phyloP scores from a whole-genome alignment of 2,797 vertebrate species.

The Protosalanx chinensis region DNA sequence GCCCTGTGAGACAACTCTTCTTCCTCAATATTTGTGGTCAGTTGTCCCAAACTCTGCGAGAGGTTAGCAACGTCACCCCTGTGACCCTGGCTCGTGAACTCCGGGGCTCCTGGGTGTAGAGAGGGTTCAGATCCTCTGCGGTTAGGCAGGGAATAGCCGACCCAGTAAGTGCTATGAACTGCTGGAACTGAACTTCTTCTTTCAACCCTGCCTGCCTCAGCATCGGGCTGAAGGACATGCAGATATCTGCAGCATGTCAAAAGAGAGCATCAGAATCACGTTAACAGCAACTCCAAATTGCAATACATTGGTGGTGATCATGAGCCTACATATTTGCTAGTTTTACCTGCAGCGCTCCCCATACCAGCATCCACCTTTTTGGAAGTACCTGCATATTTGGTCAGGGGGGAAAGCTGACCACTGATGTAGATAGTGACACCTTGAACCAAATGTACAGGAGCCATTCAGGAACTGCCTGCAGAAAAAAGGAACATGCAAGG shows the following conservation, averaged over 20 bases:
- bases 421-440: slow-evolving; percentile 73
- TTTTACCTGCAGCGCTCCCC: slow-evolving; percentile 81
- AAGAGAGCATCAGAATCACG: not conserved
- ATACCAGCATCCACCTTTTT: slow-evolving; percentile 79
- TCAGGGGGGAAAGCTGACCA: slow-evolving; percentile 49
- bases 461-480: slow-evolving; percentile 76
- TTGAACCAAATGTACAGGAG: slow-evolving; percentile 67
- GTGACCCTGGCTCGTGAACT: slow-evolving; percentile 9
- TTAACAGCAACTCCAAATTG: not conserved
- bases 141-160: slow-evolving; percentile 7
- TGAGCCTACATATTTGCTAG: not conserved
- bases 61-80: slow-evolving; percentile 5
- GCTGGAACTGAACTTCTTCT: slow-evolving; percentile 51
- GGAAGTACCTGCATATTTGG: slow-evolving; percentile 81
- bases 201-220: slow-evolving; percentile 28
- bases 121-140: slow-evolving; percentile 64
- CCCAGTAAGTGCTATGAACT: slow-evolving; percentile 29
- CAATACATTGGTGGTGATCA: not conserved
- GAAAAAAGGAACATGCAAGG: not conserved
- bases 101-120: slow-evolving; percentile 23
- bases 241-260: slow-evolving; percentile 68
- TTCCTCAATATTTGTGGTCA: slow-evolving; percentile 40
- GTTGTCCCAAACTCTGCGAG: slow-evolving; percentile 18
- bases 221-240: slow-evolving; percentile 57
- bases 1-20: slow-evolving; percentile 41